A percentile compares a stretch with the other conserved stretches of the same genome.
Evolutionary conservation across 2,888 invertebrate genomes (phyloP).

Genomic region (Acleris literana): DNA sequence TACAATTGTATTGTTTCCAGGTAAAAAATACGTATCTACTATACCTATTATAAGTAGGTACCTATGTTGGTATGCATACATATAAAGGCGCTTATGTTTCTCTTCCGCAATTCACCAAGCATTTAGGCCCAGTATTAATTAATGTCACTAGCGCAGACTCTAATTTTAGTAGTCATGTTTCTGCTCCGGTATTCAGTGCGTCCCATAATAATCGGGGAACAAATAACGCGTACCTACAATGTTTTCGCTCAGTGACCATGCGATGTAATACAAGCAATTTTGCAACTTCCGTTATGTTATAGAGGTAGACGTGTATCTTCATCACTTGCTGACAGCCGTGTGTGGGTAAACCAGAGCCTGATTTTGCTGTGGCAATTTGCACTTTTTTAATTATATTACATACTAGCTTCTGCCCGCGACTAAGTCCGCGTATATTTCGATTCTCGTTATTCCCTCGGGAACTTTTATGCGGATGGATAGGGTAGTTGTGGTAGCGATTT

Average conservation of each 20-base stretch:
- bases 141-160: slow-evolving; percentile 49
- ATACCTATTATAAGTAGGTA: background rate
- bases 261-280: slow-evolving; percentile 57
- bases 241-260: slow-evolving; percentile 68
- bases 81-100: slow-evolving; percentile 12
- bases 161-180: slow-evolving; percentile 57
- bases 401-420: too few relatives aligned
- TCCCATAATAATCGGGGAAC: slow-evolving; percentile 53
- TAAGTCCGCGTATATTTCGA: too few relatives aligned
- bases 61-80: background rate
- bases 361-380: too few relatives aligned
- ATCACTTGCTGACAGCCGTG: background rate
- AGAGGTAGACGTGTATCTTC: background rate
- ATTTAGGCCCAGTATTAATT: slow-evolving; percentile 45
- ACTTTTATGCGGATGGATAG: too few relatives aligned
- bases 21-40: background rate
- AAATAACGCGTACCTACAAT: slow-evolving; percentile 49
- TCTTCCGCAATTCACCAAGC: slow-evolving; percentile 24
- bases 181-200: slow-evolving; percentile 50
- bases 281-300: slow-evolving; percentile 40
- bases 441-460: too few relatives aligned
- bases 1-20: background rate
- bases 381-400: too few relatives aligned
- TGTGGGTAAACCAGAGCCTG: too few relatives aligned
- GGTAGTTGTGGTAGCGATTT: too few relatives aligned